Conservation (phyloP, 2,888 invertebrate species). For the Hedychridium roseum region DNA sequence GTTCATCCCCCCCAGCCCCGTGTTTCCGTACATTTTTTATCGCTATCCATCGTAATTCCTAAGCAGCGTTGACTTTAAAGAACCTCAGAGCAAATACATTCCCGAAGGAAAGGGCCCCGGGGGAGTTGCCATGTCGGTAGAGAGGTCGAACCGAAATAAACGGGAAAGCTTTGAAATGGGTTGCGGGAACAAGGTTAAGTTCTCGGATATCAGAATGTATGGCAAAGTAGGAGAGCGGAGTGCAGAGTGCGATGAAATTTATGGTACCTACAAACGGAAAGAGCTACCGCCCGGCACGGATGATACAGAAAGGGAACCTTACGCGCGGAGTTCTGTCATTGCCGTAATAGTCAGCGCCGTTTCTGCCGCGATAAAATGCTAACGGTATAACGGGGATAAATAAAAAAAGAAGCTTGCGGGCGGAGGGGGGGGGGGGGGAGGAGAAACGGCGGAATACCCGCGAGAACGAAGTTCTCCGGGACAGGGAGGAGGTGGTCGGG, state of each 20-base stretch:
- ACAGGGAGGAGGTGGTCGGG: too few relatives aligned
- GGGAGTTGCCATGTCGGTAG: conserved; percentile 38
- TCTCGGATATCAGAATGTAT: conserved; percentile 43
- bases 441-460: too few relatives aligned
- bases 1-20: too few relatives aligned
- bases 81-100: conserved; percentile 22
- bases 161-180: conserved; percentile 42
- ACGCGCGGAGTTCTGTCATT: neutral
- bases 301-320: neutral
- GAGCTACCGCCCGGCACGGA: conserved; percentile 9
- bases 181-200: conserved; percentile 45
- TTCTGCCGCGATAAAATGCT: too few relatives aligned
- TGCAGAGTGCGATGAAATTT: conserved; percentile 37
- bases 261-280: conserved; percentile 30
- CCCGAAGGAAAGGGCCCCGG: conserved; percentile 25
- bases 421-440: too few relatives aligned
- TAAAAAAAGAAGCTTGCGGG: too few relatives aligned
- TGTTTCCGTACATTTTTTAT: too few relatives aligned
- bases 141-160: conserved; percentile 43
- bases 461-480: too few relatives aligned
- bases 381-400: too few relatives aligned
- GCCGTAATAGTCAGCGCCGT: neutral
- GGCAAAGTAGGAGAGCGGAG: conserved; percentile 36
- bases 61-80: neutral
- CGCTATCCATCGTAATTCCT: too few relatives aligned